Conservation (phyloP, 2,797 vertebrate species). For the Trachops cirrhosus region DNA sequence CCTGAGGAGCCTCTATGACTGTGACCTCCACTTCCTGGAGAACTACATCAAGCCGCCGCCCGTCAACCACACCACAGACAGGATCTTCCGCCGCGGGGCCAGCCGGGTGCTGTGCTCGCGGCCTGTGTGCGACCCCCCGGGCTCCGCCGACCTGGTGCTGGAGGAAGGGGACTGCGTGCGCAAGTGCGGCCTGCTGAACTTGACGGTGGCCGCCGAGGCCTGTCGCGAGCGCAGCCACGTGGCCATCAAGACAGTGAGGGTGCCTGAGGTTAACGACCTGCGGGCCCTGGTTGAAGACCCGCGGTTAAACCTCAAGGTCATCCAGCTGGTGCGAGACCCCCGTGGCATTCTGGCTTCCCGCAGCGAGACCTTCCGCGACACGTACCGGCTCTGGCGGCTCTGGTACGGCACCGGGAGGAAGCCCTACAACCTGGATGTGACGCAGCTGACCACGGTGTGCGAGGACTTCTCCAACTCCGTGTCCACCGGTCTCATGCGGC, state of each 20-base stretch:
- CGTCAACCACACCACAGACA: conserved; percentile 91
- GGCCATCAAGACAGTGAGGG: conserved; percentile 95
- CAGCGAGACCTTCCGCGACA: conserved; percentile 95
- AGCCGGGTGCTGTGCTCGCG: conserved; percentile 93
- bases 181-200: conserved; percentile 90
- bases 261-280: conserved; percentile 92
- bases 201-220: conserved; percentile 90
- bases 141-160: conserved; percentile 84
- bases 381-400: conserved; percentile 94
- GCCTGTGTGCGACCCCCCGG: conserved; percentile 89
- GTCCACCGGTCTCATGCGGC: conserved; percentile 90
- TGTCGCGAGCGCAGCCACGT: conserved; percentile 91
- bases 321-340: conserved; percentile 95
- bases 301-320: conserved; percentile 94
- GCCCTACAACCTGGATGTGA: conserved; percentile 93
- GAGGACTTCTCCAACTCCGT: conserved; percentile 95
- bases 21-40: conserved; percentile 94
- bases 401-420: conserved; percentile 94
- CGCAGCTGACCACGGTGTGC: conserved; percentile 93
- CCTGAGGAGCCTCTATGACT: conserved; percentile 92
- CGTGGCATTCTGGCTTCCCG: conserved; percentile 94
- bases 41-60: conserved; percentile 95
- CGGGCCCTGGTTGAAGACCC: conserved; percentile 94
- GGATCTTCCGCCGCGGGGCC: conserved; percentile 93
- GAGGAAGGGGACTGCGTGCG: conserved; percentile 95